Percentiles rank a stretch among this genome's conserved stretches.
These are phyloP conservation scores for Tenthredo distinguenda DNA, from an alignment of 2,888 invertebrate species.

Conservation along the genomic window DNA sequence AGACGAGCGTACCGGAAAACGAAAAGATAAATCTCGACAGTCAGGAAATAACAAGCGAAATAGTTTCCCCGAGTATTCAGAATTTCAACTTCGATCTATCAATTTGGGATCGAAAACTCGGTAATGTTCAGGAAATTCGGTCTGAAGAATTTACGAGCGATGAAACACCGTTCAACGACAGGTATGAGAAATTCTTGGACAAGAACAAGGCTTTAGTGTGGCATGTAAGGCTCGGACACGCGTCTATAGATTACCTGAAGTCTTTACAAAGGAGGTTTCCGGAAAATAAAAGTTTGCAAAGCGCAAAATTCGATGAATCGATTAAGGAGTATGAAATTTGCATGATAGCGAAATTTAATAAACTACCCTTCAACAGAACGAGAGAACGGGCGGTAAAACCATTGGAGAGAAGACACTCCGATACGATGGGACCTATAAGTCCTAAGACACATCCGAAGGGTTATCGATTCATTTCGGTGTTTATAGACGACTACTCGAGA, in stretches of 20 bases:
- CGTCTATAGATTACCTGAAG: constrained; percentile 60
- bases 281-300: constrained; percentile 55
- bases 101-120: constrained; percentile 55
- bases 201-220: constrained; percentile 61
- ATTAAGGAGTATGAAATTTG: constrained; percentile 62
- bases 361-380: constrained; percentile 58
- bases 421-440: constrained; percentile 55
- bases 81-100: constrained; percentile 54
- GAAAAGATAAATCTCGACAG: constrained; percentile 47
- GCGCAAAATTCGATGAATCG: constrained; percentile 58
- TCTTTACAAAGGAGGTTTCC: constrained; percentile 57
- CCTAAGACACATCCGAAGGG: constrained; percentile 55
- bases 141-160: constrained; percentile 30
- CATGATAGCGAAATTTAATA: constrained; percentile 60
- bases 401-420: constrained; percentile 56
- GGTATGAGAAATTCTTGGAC: constrained; percentile 25
- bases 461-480: constrained; percentile 56
- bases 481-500: constrained; percentile 59
- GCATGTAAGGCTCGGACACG: constrained; percentile 63
- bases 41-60: constrained; percentile 50
- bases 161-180: constrained; percentile 48
- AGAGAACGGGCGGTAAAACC: constrained; percentile 54
- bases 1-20: constrained; percentile 16
- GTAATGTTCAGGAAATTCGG: constrained; percentile 52
- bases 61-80: constrained; percentile 41